These are phyloP conservation scores for Garrulus glandarius DNA, from an alignment of 2,797 vertebrate genomes.

Conservation along the genomic window DNA sequence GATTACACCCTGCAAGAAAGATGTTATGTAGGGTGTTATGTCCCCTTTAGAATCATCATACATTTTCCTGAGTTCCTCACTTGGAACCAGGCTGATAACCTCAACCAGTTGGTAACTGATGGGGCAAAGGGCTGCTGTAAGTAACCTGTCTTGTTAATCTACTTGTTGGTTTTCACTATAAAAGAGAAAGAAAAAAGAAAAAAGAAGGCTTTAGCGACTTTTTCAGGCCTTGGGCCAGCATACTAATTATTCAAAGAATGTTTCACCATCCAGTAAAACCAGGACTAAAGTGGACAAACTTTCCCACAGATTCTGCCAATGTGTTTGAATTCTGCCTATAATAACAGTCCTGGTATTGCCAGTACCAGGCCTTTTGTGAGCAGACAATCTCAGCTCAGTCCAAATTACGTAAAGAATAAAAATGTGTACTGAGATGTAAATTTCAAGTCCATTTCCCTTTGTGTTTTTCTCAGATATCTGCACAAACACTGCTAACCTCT, in stretches of 20 bases:
- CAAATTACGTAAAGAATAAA: neutral
- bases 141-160: neutral
- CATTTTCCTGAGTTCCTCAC: accelerated
- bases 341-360: neutral
- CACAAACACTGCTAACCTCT: neutral
- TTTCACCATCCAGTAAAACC: neutral
- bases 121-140: neutral
- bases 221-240: neutral
- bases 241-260: neutral
- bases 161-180: neutral
- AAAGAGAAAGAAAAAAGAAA: neutral
- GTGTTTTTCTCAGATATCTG: neutral
- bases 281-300: neutral
- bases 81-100: neutral
- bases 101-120: accelerated
- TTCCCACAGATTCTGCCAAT: slow-evolving; percentile 49
- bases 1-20: neutral
- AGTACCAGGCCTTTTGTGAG: neutral
- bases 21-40: neutral
- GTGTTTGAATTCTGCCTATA: neutral
- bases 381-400: neutral
- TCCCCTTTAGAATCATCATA: neutral
- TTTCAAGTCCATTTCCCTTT: neutral
- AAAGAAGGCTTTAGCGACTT: neutral
- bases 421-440: neutral